phyloP scores from a whole-genome alignment of 2,797 vertebrate species.

The Numenius phaeopus region DNA sequence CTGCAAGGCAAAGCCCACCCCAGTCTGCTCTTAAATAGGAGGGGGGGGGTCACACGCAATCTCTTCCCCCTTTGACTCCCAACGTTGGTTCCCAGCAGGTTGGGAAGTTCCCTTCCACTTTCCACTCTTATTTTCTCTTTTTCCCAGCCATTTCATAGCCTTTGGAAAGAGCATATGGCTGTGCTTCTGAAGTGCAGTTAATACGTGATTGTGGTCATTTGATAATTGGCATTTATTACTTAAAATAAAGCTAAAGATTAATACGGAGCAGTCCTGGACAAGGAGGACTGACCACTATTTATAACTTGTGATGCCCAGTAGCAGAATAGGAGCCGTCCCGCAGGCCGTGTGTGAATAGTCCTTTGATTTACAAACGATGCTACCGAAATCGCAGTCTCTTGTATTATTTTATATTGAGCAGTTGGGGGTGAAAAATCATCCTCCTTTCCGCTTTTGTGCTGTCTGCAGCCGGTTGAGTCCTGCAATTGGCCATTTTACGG shows the following conservation, averaged over 20 bases:
- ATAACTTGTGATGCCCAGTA: not conserved
- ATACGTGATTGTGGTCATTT: not conserved
- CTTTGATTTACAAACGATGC: not conserved
- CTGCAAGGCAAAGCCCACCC: fast-evolving
- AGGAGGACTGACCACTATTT: not conserved
- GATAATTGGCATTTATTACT: not conserved
- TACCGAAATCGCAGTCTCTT: not conserved
- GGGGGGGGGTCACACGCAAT: not conserved
- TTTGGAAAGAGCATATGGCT: not conserved
- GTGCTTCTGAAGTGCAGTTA: not conserved
- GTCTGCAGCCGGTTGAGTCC: not conserved
- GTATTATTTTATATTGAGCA: not conserved
- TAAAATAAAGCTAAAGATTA: not conserved
- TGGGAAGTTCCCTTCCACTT: not conserved
- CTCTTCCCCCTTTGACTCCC: constrained; percentile 2
- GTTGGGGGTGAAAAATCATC: constrained; percentile 2
- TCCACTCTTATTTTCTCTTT: fast-evolving
- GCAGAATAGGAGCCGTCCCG: not conserved
- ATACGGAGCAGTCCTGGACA: not conserved
- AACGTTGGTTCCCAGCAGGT: not conserved
- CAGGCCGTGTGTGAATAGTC: not conserved
- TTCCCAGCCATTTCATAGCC: not conserved
- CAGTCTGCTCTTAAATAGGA: constrained; percentile 11
- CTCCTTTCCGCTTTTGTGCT: not conserved
- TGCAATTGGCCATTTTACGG: constrained; percentile 27